phyloP scores from a whole-genome alignment of 2,888 invertebrate species.

The Brachylomia viminalis region DNA sequence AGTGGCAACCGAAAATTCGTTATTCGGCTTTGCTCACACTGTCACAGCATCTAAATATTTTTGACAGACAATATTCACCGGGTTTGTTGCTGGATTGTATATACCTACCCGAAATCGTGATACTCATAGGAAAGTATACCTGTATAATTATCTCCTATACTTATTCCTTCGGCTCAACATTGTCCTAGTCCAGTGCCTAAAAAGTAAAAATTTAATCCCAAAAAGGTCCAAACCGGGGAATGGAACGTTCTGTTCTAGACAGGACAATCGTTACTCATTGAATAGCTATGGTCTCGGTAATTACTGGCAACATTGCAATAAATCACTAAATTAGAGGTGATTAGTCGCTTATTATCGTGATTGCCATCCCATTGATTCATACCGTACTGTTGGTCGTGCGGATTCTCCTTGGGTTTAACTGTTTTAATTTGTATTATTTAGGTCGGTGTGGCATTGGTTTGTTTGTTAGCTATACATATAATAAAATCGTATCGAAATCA shows the following conservation, averaged over 20 bases:
- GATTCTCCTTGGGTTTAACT: constrained; percentile 31
- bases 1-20: too few relatives aligned
- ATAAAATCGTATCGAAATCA: too few relatives aligned
- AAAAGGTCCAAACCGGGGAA: constrained; percentile 10
- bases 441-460: constrained; percentile 15
- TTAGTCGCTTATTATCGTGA: constrained; percentile 70
- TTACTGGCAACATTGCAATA: constrained; percentile 46
- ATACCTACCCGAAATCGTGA: too few relatives aligned
- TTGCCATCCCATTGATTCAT: constrained; percentile 68
- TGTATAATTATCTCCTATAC: too few relatives aligned
- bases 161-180: neutral
- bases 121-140: too few relatives aligned
- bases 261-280: constrained; percentile 43
- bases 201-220: constrained; percentile 5
- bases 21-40: too few relatives aligned
- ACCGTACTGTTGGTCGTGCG: constrained; percentile 43
- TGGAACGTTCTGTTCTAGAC: constrained; percentile 15
- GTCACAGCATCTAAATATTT: too few relatives aligned
- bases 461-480: neutral
- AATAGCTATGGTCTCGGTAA: constrained; percentile 34
- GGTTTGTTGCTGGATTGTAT: too few relatives aligned
- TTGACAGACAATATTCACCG: too few relatives aligned
- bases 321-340: constrained; percentile 69
- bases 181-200: neutral
- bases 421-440: constrained; percentile 36